phyloP scores from a whole-genome alignment of 2,888 invertebrate species.

The Caenorhabditis afra region DNA sequence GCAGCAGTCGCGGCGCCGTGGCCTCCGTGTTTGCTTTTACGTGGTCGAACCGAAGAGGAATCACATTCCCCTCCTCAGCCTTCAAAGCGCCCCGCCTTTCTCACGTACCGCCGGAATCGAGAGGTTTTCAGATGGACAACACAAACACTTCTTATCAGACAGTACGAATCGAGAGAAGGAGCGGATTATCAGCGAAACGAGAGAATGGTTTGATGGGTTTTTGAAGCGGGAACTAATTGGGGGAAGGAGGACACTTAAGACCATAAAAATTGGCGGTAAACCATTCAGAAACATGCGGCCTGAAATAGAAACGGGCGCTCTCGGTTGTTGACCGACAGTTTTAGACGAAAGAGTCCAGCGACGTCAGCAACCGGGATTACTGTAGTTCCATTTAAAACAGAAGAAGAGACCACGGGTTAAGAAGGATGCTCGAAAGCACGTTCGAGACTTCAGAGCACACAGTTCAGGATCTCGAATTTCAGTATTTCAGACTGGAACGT shows the following conservation, averaged over 20 bases:
- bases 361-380: conserved; percentile 22
- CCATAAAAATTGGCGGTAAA: too few relatives aligned
- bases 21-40: conserved; percentile 39
- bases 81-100: conserved; percentile 7
- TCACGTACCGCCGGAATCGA: neutral
- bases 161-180: too few relatives aligned
- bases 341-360: conserved; percentile 11
- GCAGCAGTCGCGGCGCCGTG: conserved; percentile 47
- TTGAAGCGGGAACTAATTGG: too few relatives aligned
- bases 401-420: neutral
- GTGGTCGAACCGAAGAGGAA: conserved; percentile 43
- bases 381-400: conserved; percentile 13
- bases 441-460: too few relatives aligned
- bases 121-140: conserved; percentile 14
- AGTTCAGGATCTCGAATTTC: too few relatives aligned
- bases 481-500: too few relatives aligned
- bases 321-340: conserved; percentile 12
- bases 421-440: too few relatives aligned
- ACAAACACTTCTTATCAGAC: conserved; percentile 4
- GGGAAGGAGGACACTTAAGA: too few relatives aligned
- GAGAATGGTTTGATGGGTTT: too few relatives aligned
- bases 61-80: conserved; percentile 5
- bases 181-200: too few relatives aligned
- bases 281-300: too few relatives aligned
- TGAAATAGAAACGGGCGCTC: neutral